Conservation (phyloP, 2,888 invertebrate genomes). For the Azorinus chamasolen region DNA sequence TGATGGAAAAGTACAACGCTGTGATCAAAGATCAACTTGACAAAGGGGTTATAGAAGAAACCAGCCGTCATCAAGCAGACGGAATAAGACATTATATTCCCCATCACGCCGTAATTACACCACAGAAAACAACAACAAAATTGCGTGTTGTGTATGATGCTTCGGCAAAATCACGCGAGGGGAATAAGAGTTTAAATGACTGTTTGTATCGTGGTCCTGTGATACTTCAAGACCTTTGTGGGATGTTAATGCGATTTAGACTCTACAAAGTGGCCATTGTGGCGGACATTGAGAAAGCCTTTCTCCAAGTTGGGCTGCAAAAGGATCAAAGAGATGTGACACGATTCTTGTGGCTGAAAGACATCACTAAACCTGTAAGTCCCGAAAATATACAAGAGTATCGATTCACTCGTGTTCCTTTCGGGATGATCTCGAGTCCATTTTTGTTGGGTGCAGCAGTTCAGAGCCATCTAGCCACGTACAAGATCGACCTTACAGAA, state of each 20-base stretch:
- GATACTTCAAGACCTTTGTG: conserved; percentile 24
- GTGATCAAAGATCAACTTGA: conserved; percentile 18
- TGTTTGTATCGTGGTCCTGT: conserved; percentile 32
- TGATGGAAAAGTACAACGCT: conserved; percentile 11
- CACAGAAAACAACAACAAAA: conserved; percentile 30
- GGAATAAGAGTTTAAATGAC: conserved; percentile 26
- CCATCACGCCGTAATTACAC: conserved; percentile 28
- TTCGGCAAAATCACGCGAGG: conserved; percentile 3
- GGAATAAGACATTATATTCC: conserved; percentile 16
- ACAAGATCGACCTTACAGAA: not conserved
- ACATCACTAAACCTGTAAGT: conserved; percentile 3
- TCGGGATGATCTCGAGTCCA: conserved; percentile 12
- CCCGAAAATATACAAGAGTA: conserved; percentile 9
- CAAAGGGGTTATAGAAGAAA: conserved; percentile 31
- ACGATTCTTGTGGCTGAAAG: conserved; percentile 40
- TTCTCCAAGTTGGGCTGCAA: conserved; percentile 29
- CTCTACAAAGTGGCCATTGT: conserved; percentile 15
- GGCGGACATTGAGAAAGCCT: conserved; percentile 46
- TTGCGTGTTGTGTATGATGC: conserved; percentile 23
- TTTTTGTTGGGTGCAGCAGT: conserved; percentile 17
- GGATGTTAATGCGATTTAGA: conserved; percentile 29
- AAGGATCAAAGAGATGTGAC: conserved; percentile 31
- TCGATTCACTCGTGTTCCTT: conserved; percentile 17
- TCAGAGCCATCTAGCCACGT: conserved; percentile 6
- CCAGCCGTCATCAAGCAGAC: not conserved